Evolutionary conservation across 2,113 vertebrate genomes (phyloP).

Genomic region (Sorex fumeus): DNA sequence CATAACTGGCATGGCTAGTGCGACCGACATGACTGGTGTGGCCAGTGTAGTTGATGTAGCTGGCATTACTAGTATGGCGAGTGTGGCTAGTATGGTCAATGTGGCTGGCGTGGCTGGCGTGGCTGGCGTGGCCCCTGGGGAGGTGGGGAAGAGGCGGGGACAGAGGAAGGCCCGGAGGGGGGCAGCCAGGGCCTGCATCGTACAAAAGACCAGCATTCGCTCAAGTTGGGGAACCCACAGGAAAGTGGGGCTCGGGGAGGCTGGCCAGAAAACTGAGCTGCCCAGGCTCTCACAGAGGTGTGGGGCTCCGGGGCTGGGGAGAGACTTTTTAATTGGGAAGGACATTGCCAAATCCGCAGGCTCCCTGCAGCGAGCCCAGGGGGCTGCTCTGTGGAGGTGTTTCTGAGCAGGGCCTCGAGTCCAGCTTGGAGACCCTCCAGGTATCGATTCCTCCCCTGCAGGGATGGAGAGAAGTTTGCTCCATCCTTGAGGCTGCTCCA

Average conservation of each 20-base stretch:
- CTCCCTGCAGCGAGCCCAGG: neutral
- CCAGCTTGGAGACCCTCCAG: slow-evolving; percentile 76
- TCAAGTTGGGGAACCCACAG: neutral
- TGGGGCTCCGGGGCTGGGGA: neutral
- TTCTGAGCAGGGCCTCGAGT: slow-evolving; percentile 74
- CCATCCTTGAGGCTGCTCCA: slow-evolving; percentile 81
- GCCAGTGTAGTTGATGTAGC: no score
- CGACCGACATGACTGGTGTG: no score
- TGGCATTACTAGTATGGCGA: no score
- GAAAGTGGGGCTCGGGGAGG: rapidly evolving
- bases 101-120: neutral
- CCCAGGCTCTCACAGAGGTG: neutral
- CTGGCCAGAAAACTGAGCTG: neutral
- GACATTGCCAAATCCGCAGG: rapidly evolving
- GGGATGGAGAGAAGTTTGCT: slow-evolving; percentile 84
- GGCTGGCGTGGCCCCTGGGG: neutral
- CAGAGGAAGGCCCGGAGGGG: neutral
- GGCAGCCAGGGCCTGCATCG: neutral
- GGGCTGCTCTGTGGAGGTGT: neutral
- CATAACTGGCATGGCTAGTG: no score
- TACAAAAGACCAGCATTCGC: neutral
- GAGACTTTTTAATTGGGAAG: neutral
- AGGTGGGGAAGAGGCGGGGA: neutral
- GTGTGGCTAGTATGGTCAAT: no score
- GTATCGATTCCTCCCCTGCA: slow-evolving; percentile 82